phyloP scores from a whole-genome alignment of 2,797 vertebrate species.

The Trichosurus vulpecula region DNA sequence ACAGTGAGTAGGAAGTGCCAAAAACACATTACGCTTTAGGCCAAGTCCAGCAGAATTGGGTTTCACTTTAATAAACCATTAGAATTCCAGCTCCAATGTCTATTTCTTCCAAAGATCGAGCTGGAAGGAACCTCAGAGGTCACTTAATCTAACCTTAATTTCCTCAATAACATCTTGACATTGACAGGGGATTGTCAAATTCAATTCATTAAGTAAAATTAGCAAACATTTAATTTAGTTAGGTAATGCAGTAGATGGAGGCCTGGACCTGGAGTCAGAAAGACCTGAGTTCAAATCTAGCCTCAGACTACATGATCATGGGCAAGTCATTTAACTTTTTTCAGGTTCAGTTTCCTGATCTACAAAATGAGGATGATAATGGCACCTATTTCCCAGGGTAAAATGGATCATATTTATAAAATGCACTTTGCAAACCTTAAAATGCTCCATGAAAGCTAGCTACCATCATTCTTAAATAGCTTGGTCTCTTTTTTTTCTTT shows the following conservation, averaged over 20 bases:
- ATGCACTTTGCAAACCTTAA: background rate
- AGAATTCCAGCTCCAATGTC: background rate
- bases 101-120: background rate
- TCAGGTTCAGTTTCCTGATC: background rate
- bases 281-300: background rate
- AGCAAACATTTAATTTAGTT: background rate
- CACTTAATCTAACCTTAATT: background rate
- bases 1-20: background rate
- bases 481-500: background rate
- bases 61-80: background rate
- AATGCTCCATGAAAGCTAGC: background rate
- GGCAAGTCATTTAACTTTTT: background rate
- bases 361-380: background rate
- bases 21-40: background rate
- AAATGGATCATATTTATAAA: background rate
- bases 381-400: background rate
- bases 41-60: background rate
- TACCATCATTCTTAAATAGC: background rate
- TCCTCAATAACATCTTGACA: background rate
- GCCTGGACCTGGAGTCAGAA: background rate
- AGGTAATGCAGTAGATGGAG: background rate
- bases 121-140: background rate
- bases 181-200: background rate
- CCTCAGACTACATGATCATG: background rate
- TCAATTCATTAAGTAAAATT: background rate